These are phyloP conservation scores for Brenthis daphne DNA, from an alignment of 2,888 invertebrate genomes.

Conservation along the genomic window DNA sequence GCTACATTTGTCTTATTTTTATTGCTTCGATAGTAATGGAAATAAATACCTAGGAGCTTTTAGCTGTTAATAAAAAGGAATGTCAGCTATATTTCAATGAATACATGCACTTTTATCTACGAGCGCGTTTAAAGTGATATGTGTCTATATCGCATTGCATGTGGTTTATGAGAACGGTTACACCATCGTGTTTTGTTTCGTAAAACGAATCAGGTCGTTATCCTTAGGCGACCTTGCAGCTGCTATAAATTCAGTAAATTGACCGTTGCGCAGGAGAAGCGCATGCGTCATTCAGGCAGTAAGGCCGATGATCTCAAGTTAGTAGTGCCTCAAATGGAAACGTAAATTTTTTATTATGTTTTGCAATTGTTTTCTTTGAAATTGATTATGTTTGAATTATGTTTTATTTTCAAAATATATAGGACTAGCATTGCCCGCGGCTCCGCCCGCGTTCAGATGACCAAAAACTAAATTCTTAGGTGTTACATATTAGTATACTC, in stretches of 20 bases:
- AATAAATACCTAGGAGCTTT: too few relatives aligned
- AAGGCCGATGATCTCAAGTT: constrained; percentile 67
- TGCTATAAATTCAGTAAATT: constrained; percentile 76
- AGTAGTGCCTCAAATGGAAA: constrained; percentile 15
- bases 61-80: too few relatives aligned
- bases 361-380: background rate
- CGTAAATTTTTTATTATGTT: background rate
- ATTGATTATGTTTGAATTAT: constrained; percentile 17
- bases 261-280: constrained; percentile 66
- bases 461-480: too few relatives aligned
- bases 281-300: constrained; percentile 66
- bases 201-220: constrained; percentile 68
- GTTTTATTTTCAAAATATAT: background rate
- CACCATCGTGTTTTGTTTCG: constrained; percentile 46
- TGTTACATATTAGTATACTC: too few relatives aligned
- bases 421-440: too few relatives aligned
- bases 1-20: too few relatives aligned
- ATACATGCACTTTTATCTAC: constrained; percentile 1
- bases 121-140: background rate
- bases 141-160: background rate
- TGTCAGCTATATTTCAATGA: too few relatives aligned
- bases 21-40: too few relatives aligned
- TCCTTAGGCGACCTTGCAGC: constrained; percentile 77
- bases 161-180: constrained; percentile 17
- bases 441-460: too few relatives aligned